A percentile compares a stretch with the other conserved stretches of the same genome.
phyloP scores from a whole-genome alignment of 30 jellyfish, hydroid and myxozoan genomes.

The Cassiopea andromeda region DNA sequence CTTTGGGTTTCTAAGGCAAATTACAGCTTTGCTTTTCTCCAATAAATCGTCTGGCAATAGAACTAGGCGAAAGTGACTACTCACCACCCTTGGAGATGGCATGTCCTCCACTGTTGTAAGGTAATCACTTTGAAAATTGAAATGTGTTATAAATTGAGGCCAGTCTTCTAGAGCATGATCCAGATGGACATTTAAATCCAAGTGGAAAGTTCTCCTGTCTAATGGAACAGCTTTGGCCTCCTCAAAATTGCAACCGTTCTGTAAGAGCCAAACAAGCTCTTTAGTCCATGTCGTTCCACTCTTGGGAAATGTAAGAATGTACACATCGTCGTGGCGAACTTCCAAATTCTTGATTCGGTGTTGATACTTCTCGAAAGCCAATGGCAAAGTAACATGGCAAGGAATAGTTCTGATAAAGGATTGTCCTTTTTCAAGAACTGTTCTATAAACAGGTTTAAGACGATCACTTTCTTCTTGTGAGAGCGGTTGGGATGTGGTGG shows the following conservation, averaged over 20 bases:
- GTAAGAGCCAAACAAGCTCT: conserved; percentile 19
- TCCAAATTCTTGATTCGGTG: conserved; percentile 1
- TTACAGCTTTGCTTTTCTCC: conserved; percentile 40
- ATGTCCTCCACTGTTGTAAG: background rate
- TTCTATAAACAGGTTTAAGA: background rate
- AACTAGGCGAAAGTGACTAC: conserved; percentile 13
- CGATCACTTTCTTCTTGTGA: background rate
- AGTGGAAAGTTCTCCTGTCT: background rate
- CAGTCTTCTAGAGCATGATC: background rate
- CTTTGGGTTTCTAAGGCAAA: conserved; percentile 50
- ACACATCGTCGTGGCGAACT: conserved; percentile 34
- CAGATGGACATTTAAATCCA: background rate
- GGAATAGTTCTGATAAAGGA: conserved; percentile 26
- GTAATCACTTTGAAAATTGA: background rate
- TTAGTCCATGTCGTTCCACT: conserved; percentile 51
- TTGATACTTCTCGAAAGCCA: conserved; percentile 10
- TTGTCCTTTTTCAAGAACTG: background rate
- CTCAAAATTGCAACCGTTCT: background rate
- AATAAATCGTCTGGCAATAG: conserved; percentile 33
- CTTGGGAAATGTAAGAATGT: conserved; percentile 2
- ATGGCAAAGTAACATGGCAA: conserved; percentile 14
- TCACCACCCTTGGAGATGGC: conserved; percentile 42
- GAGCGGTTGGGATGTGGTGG: background rate
- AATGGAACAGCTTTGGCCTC: conserved; percentile 4
- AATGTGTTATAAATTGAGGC: background rate